Percentiles rank a stretch among this genome's conserved stretches.
phyloP scores from a whole-genome alignment of 1,140 invertebrate species.

The Heterodera carotae region DNA sequence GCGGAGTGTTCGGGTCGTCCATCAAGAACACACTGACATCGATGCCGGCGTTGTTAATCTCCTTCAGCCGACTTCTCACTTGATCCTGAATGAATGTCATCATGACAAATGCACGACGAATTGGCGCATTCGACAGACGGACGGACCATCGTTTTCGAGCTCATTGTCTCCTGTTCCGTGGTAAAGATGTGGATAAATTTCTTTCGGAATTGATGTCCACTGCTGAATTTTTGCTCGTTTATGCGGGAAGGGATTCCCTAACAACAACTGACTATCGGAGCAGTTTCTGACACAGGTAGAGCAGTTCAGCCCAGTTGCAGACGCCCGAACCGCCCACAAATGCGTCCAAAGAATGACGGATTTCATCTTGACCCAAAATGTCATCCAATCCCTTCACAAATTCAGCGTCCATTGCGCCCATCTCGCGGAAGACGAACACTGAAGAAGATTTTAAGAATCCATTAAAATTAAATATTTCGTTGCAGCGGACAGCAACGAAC shows the following conservation, averaged over 20 bases:
- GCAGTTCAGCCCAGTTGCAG: conserved; percentile 41
- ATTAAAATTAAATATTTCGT: too few species aligned
- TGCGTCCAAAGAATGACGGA: conserved; percentile 4
- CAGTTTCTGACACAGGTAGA: conserved; percentile 37
- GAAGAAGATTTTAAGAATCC: too few species aligned
- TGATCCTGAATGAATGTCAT: conserved; percentile 29
- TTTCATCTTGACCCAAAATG: conserved; percentile 18
- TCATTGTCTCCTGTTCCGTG: conserved; percentile 29
- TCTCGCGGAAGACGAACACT: conserved; percentile 25
- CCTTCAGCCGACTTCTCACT: conserved; percentile 26
- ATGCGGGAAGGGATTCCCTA: not conserved
- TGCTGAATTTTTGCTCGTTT: too few species aligned
- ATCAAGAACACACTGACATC: conserved; percentile 35
- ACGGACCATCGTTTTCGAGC: conserved; percentile 24
- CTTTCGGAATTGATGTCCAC: conserved; percentile 19
- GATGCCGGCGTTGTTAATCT: conserved; percentile 29
- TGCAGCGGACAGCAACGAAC: too few species aligned
- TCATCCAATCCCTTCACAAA: conserved; percentile 38
- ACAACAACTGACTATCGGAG: conserved; percentile 28
- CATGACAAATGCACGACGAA: not conserved
- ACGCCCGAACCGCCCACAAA: conserved; percentile 32
- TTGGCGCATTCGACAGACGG: not conserved
- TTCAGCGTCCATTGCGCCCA: conserved; percentile 36
- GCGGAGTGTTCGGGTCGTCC: conserved; percentile 20
- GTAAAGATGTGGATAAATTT: conserved; percentile 34